A percentile compares a stretch with the other conserved stretches of the same genome.
These are phyloP conservation scores for Catharus minimus DNA, from an alignment of 2,113 vertebrate genomes.

Conservation along the genomic window DNA sequence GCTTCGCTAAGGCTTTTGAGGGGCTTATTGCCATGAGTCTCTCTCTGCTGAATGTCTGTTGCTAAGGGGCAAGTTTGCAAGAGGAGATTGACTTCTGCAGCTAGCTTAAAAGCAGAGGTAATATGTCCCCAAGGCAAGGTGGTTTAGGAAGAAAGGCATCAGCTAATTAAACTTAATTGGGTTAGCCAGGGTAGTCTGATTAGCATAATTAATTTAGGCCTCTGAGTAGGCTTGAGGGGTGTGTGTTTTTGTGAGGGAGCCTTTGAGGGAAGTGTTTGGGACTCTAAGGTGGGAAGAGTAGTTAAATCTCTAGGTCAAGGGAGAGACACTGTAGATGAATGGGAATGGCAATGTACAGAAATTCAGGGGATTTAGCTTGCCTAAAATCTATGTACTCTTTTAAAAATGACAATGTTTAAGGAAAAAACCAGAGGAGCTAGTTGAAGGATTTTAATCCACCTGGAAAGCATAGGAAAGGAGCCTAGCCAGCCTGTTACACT, in stretches of 20 bases:
- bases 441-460: neutral
- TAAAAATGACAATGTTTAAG: neutral
- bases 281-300: neutral
- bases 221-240: constrained; percentile 50
- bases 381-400: neutral
- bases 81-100: constrained; percentile 40
- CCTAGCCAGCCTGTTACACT: neutral
- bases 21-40: neutral
- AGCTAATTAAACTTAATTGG: constrained; percentile 72
- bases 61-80: constrained; percentile 34
- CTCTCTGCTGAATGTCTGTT: constrained; percentile 12
- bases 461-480: neutral
- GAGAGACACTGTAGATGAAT: neutral
- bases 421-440: neutral
- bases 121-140: constrained; percentile 51
- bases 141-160: constrained; percentile 55
- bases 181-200: constrained; percentile 55
- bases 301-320: constrained; percentile 24
- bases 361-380: neutral
- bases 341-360: neutral
- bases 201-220: constrained; percentile 73
- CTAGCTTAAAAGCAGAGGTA: constrained; percentile 51
- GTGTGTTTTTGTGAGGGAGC: constrained; percentile 31
- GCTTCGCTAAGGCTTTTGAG: neutral
- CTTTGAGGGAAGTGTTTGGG: constrained; percentile 19